Evolutionary conservation across 1,140 invertebrate species (phyloP), one percentile per base, ranked within the genome.

Genomic region (Pogonomyrmex californicus): DNA sequence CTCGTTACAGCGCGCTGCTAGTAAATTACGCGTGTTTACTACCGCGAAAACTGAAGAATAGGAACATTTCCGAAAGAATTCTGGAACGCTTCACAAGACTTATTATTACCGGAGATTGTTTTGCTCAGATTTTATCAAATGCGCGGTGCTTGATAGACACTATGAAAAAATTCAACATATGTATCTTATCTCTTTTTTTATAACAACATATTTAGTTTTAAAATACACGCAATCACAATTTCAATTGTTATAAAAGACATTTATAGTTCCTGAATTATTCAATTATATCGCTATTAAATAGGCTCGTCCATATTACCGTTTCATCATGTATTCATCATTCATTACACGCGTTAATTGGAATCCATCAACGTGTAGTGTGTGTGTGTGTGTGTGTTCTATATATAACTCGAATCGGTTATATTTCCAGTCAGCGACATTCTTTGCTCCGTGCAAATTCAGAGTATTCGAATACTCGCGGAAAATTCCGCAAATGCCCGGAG

Each of bases 381-480:
- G 17, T 38, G 23, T 44, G 12, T 78, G 51, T 36, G 1, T 9
- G 30, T 23, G n/a, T 36, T 56, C n/a, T 82, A 17, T 36, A 70
- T 62, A 36, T 73, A 68, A 44, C 3, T 14, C n/a, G 12, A 56
- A 62, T 49, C 30, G n/a, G 75, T 7, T 62, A 17, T 82, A 47
- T 47, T 47, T 71, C 14, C 36, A 49, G 30, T 58, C 12, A 47
- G 36, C 30, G 68, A 73, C 54, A 49, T 83, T 83, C 56, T 47
- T 71, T 44, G 17, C 0, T 4, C 4, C 12, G 5, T n/a, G 54
- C 36, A 82, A 30, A 82, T 58, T 44, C 79, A 23, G n/a, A 47
- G 30, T 56, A 75, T 62, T 75, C 68, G 68, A 83, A 83, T 73
- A 73, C 44, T 5, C 56, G 36, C 47, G 73, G 83, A 65, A 85